Evolutionary conservation across 2,888 invertebrate species (phyloP).

Genomic region (Synanthedon vespiformis): DNA sequence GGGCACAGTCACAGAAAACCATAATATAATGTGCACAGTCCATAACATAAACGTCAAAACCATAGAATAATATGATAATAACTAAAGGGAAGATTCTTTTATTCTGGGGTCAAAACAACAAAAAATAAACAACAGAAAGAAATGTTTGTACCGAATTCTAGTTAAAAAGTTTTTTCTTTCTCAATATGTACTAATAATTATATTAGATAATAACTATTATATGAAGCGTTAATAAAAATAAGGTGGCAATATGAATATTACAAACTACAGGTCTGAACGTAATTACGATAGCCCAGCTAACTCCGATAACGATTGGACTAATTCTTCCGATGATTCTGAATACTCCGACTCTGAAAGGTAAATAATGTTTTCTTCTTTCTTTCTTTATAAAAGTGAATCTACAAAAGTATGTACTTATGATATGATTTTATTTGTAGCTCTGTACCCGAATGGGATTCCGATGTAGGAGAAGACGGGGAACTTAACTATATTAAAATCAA

Average conservation of each 20-base stretch:
- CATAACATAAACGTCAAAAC: too few species aligned
- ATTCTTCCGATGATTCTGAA: conserved; percentile 61
- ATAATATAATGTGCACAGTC: too few species aligned
- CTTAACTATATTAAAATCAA: conserved; percentile 75
- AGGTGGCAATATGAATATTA: conserved; percentile 18
- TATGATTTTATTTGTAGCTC: conserved; percentile 44
- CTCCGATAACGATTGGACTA: conserved; percentile 59
- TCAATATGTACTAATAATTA: too few species aligned
- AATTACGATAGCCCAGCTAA: conserved; percentile 51
- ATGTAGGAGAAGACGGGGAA: conserved; percentile 74
- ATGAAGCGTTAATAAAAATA: too few species aligned
- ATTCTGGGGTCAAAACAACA: too few species aligned
- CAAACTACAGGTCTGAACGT: conserved; percentile 30
- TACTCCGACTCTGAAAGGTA: conserved; percentile 74
- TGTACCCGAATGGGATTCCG: conserved; percentile 77
- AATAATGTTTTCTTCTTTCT: not conserved
- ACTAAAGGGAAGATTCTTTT: too few species aligned
- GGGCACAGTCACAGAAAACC: too few species aligned
- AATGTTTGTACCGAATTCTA: too few species aligned
- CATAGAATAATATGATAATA: too few species aligned
- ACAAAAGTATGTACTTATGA: not conserved
- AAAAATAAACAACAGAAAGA: too few species aligned
- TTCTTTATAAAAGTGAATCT: not conserved
- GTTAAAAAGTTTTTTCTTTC: too few species aligned
- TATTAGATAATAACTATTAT: too few species aligned